A percentile compares a stretch with the other conserved stretches of the same genome.
Evolutionary conservation across 2,888 invertebrate genomes (phyloP).

Genomic region (Pilophorus perplexus): DNA sequence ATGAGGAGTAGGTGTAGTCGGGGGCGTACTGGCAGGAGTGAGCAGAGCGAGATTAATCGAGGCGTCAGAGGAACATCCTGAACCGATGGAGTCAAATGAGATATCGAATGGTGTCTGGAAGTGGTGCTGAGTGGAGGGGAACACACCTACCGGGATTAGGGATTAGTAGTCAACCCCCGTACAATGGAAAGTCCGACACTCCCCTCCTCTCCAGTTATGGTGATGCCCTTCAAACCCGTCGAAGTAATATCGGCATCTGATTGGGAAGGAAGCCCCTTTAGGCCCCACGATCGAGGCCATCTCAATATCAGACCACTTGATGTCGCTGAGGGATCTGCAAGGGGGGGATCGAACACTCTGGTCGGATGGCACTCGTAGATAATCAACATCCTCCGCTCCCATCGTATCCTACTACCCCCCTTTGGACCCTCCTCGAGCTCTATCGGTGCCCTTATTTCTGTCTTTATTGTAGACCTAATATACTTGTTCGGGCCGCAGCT

Average conservation of each 20-base stretch:
- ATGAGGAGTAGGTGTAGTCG: too few species aligned
- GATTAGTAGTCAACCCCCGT: conserved; percentile 18
- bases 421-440: neutral
- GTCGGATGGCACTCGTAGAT: conserved; percentile 10
- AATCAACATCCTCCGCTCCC: neutral
- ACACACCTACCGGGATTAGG: neutral
- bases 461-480: conserved; percentile 17
- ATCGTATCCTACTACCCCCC: neutral
- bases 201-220: too few species aligned
- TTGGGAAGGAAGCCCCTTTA: neutral
- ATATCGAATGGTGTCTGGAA: too few species aligned
- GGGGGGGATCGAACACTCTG: neutral
- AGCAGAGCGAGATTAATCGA: too few species aligned
- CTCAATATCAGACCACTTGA: conserved; percentile 22
- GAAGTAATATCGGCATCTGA: conserved; percentile 8
- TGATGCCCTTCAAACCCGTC: neutral
- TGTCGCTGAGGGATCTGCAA: conserved; percentile 13
- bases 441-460: conserved; percentile 13
- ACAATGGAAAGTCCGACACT: too few species aligned
- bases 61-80: too few species aligned
- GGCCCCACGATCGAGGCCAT: conserved; percentile 9
- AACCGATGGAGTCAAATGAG: conserved; percentile 6
- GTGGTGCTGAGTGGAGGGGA: conserved; percentile 14
- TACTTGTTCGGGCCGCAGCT: conserved; percentile 2
- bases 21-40: too few species aligned